phyloP scores from a whole-genome alignment of 2,113 vertebrate species.

The Coreoperca whiteheadi region DNA sequence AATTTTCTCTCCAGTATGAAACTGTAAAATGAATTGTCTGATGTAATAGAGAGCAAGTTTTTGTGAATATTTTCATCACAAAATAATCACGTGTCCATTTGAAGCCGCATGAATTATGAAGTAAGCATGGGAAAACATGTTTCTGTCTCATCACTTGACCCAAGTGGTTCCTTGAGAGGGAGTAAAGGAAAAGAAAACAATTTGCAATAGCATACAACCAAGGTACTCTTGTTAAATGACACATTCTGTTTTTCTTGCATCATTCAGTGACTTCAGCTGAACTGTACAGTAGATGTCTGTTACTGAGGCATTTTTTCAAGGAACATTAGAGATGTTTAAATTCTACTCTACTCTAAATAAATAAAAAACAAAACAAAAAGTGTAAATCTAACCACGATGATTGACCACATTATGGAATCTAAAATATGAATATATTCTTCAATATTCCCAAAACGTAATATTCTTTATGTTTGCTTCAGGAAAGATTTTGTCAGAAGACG shows the following conservation, averaged over 20 bases:
- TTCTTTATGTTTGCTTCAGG: not conserved
- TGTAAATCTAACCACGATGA: not conserved
- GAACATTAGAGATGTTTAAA: not conserved
- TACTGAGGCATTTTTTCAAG: not conserved
- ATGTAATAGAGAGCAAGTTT: slow-evolving; percentile 52
- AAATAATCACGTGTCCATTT: slow-evolving; percentile 3
- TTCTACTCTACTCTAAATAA: not conserved
- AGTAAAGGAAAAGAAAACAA: not conserved
- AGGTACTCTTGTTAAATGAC: not conserved
- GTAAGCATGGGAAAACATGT: slow-evolving; percentile 24
- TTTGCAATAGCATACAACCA: not conserved
- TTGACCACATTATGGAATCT: not conserved
- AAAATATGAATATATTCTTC: not conserved
- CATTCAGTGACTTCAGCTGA: not conserved
- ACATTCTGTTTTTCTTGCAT: not conserved
- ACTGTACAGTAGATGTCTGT: not conserved
- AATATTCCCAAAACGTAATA: not conserved
- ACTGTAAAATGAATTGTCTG: slow-evolving; percentile 28
- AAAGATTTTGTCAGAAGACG: too few species aligned
- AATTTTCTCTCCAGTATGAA: not conserved
- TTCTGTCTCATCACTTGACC: not conserved
- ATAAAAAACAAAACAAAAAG: not conserved
- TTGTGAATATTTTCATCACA: slow-evolving; percentile 31
- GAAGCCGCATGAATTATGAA: slow-evolving; percentile 28
- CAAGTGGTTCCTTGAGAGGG: not conserved